Evolutionary conservation across 2,797 vertebrate species (phyloP).

Genomic region (Xiphophorus birchmanni): DNA sequence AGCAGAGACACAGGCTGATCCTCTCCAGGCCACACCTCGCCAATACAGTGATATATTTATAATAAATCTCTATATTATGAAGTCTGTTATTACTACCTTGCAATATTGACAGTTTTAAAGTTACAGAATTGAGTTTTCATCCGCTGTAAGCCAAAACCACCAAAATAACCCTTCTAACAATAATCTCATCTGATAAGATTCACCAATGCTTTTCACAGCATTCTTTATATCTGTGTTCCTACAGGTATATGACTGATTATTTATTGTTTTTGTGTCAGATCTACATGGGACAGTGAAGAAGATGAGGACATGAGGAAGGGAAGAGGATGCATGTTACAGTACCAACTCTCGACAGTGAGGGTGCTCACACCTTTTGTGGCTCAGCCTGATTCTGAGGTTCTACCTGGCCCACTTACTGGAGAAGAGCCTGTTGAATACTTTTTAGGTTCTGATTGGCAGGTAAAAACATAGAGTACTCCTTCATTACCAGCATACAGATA

Average conservation of each 20-base stretch:
- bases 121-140: neutral
- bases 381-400: slow-evolving; percentile 49
- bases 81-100: neutral
- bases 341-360: slow-evolving; percentile 88
- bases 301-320: slow-evolving; percentile 91
- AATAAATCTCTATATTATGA: neutral
- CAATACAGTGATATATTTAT: neutral
- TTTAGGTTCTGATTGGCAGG: slow-evolving; percentile 91
- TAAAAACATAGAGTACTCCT: slow-evolving; percentile 34
- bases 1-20: neutral
- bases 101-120: neutral
- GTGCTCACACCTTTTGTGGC: slow-evolving; percentile 84
- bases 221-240: neutral
- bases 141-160: neutral
- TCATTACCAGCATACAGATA: neutral
- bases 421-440: slow-evolving; percentile 79
- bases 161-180: neutral
- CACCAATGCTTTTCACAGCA: neutral
- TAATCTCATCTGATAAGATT: neutral
- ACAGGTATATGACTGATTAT: neutral
- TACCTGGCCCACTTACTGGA: slow-evolving; percentile 52
- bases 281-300: slow-evolving; percentile 90
- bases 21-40: neutral
- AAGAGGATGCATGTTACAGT: slow-evolving; percentile 90
- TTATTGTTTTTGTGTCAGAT: slow-evolving; percentile 67